phyloP scores from a whole-genome alignment of 92 coral and sea anemone species.

The Porites evermanni region DNA sequence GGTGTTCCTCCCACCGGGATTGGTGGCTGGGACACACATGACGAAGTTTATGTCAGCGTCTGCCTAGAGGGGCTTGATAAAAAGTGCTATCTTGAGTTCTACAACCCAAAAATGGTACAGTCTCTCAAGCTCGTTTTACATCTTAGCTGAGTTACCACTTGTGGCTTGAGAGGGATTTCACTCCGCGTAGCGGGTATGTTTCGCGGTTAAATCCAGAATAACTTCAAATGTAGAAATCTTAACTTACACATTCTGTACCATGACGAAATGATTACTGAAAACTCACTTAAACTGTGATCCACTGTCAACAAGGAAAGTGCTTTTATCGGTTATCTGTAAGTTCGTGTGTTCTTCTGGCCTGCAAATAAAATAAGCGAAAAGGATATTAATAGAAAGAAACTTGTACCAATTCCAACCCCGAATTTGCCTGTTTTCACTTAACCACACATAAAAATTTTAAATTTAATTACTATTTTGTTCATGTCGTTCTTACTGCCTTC shows the following conservation, averaged over 20 bases:
- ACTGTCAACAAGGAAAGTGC: conserved; percentile 80
- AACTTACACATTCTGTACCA: no score
- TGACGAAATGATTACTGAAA: not conserved
- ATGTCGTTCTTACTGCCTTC: no score
- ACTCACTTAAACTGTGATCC: conserved; percentile 86
- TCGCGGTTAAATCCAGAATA: not conserved
- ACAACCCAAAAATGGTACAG: not conserved
- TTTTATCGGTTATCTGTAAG: conserved; percentile 62
- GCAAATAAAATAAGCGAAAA: not conserved
- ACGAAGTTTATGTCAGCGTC: no score
- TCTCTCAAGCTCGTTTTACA: not conserved
- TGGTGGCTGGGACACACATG: no score
- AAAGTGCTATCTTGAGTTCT: not conserved
- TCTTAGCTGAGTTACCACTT: not conserved
- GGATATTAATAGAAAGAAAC: not conserved
- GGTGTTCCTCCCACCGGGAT: no score
- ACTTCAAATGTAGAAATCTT: not conserved
- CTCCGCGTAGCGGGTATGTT: no score
- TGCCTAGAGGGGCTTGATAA: no score
- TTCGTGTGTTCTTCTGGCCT: conserved; percentile 73
- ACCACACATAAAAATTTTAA: no score
- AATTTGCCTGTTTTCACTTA: no score
- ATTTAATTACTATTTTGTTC: no score
- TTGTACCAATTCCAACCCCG: no score
- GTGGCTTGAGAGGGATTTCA: no score